Base-by-base conservation (phyloP, 2,888 invertebrate genomes). In the Mermis nigrescens region DNA sequence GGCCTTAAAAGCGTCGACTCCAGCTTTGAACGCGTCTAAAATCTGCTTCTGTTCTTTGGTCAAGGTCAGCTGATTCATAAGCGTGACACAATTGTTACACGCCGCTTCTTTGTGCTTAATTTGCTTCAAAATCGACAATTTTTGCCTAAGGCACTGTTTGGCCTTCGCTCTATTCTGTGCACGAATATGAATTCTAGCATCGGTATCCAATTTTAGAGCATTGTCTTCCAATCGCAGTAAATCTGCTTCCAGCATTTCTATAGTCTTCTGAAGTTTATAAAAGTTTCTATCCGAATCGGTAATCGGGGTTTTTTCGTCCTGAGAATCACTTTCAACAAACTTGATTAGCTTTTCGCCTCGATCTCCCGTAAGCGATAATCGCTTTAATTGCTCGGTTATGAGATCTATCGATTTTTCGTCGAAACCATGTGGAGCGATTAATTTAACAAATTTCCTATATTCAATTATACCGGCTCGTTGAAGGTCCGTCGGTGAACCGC, bases 21-120 rank as follows among this genome's bases (percentile, higher is more conserved):
- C 55, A 15, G 56, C 15, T 46, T 45, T 32, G 31, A 46, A 59
- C 19, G 59, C 59, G 28, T 55, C 56, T 19, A 59, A 12, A 2
- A 59, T 28, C 56, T 59, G 45, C 27, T 52, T 52, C 22, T 59
- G 59, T 19, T 59, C 59, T 19, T 45, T 48, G 2, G 59, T 55
- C n/a, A 55, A 46, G 2, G 31, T 28, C 12, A 59, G 4, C 31
- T 55, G 54, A 46, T 55, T 32, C 48, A 55, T 26, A 19, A 59
- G 28, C 24, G 15, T 19, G 22, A 28, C 2, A 19, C 48, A 12
- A 24, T 54, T 55, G 31, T 24, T 19, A 29, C 45, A 59, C 2
- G 28, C 46, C 3, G 29, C 22, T 38, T 59, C 59, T 31, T 55
- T 59, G 22, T 55, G 46, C 29, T 31, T 26, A 1, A 59, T 7